Base-by-base conservation (phyloP, 2,888 invertebrate genomes). In the Epistrophe eligans region DNA sequence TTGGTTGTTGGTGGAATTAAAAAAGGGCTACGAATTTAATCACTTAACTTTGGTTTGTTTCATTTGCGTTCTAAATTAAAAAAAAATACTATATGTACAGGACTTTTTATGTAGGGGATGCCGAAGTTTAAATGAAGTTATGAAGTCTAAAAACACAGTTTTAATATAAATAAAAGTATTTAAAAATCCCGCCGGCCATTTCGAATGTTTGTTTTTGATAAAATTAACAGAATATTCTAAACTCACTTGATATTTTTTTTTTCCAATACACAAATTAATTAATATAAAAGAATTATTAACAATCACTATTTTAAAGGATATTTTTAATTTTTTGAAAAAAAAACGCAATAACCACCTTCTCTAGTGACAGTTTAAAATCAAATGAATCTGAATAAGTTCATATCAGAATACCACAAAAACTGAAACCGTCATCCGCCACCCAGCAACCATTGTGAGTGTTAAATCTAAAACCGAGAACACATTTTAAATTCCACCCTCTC, bases 311-410 rank as follows among this genome's bases (percentile, higher is more conserved):
- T 10, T 10, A 52, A 24, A 11, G 6, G 15, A 10, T 24, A 52
- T 24, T 52, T 5, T 24, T 15, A 52, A 8, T 15, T 28, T 15
- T 55, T 32, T 32, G 8, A 6, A 8, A 55, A n/a, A 64, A 28
- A 45, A 15, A 52, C 10, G 40, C 55, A 40, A 35, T 35, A 84
- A 89, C 90, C 89, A 91, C 92, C 90, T 90, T 89, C 90, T 90
- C 89, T 90, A 90, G 90, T 92, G 92, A 92, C 92, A 92, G 93
- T 91, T 92, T 90, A 91, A 90, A 93, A 92, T 93, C 92, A 92
- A 93, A 93, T 93, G 93, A 92, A 91, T 91, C 89, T 90, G 89
- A 90, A 55, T 55, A 55, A 55, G 55, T 55, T 32, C n/a, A 90
- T 87, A 80, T 35, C 70, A 67, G 67, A 67, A 50, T 67, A 67